Base-by-base conservation (phyloP, 1,140 invertebrate genomes). In the Hyles vespertilio region DNA sequence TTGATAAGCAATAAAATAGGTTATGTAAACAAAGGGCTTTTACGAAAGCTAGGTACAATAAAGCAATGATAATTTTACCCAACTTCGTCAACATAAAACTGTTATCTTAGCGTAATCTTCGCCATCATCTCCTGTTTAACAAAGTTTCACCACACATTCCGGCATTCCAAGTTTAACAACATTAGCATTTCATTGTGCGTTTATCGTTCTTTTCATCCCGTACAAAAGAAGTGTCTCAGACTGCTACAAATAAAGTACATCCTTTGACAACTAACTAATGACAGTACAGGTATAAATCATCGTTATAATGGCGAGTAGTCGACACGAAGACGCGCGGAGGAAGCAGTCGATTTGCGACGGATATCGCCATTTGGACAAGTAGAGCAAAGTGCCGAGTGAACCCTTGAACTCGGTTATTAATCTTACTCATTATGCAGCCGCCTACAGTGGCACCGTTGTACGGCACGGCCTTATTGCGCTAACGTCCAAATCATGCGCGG, bases 231-330 rank as follows among this genome's bases (percentile, higher is more conserved):
- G 36, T 5, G 36, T 5, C 36, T 54, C 5, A 54, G 12, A 7
- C 12, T 53, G 9, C 40, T 72, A 74, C 78, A 70, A 84, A 84
- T 81, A 80, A 82, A 82, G 61, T 63, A 70, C 69, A 80, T 83
- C 85, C 81, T 77, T 65, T 62, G 56, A 61, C 67, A 70, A 84
- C 78, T 67, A 76, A 79, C 78, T 86, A 86, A 88, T 85, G 83
- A 79, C 74, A 72, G 71, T 70, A 72, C 83, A 88, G 83, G 85
- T 86, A 88, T 88, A 86, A 86, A 86, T 88, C 85, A 88, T 84
- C 77, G 73, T 75, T 54, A 77, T 83, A 84, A 84, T 81, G 77
- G 78, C 72, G 65, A 78, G 66, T 63, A 79, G 67, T 61, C 62
- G 67, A 64, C 63, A 66, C 67, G 68, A 77, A 74, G 79, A 79